Evolutionary conservation across 2,113 vertebrate genomes (phyloP).

Genomic region (Scomber scombrus): DNA sequence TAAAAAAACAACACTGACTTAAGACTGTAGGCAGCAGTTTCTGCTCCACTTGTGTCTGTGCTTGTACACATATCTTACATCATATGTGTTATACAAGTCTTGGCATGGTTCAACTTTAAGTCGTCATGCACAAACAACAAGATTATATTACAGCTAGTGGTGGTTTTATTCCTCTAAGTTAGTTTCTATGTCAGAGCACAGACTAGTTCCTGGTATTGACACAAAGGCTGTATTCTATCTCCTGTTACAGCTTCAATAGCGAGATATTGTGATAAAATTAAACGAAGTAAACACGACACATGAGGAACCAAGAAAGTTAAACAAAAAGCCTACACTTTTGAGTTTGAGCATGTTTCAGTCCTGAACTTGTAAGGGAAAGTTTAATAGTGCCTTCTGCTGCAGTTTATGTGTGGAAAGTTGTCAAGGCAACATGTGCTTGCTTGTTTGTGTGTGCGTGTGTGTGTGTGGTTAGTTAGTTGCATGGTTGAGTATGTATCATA

Average conservation of each 20-base stretch:
- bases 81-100: neutral
- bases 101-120: neutral
- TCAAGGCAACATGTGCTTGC: neutral
- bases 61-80: neutral
- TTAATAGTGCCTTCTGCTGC: neutral
- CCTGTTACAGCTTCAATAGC: slow-evolving; percentile 1
- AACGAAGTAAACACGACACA: neutral
- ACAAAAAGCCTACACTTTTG: too few species aligned
- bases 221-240: neutral
- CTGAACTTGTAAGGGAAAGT: too few species aligned
- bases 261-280: neutral
- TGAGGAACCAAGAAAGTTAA: neutral
- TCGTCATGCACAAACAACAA: neutral
- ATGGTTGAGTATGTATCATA: neutral
- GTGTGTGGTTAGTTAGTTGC: neutral
- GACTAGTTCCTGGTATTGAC: neutral
- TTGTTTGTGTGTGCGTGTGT: neutral
- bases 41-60: neutral
- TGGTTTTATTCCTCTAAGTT: neutral
- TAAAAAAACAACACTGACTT: neutral
- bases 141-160: neutral
- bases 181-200: neutral
- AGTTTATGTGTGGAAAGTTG: neutral
- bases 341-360: too few species aligned
- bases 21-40: neutral